Evolutionary conservation across 2,797 vertebrate genomes (phyloP), one percentile per base, ranked within the genome.

Genomic region (Dicrostonyx torquatus): DNA sequence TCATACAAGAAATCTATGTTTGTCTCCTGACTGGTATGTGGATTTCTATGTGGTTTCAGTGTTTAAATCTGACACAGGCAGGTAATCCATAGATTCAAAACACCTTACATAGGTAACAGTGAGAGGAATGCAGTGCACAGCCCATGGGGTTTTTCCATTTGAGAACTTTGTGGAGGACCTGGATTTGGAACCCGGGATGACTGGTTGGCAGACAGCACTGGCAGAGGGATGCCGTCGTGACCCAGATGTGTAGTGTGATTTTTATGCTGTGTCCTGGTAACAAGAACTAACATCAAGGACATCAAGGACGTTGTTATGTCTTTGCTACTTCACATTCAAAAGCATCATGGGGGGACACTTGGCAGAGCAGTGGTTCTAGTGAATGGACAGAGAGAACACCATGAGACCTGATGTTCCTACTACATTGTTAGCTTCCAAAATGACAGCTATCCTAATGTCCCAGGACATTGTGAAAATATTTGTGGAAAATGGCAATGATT

Each of bases 311-410:
- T 58, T 70, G 92, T 45, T 90, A 45, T 64, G 70, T 85, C 78
- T 53, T 37, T 79, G 48, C 68, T 66, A 26, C 55, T 93, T 95
- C 79, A 55, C 89, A 94, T 50, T 93, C 83, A 80, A 87, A 92
- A 85, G 82, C 14, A 43, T 73, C 79, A 80, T 0, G 8, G 84
- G 72, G 78, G 75, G 70, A 91, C 95, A 53, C 68, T 37, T 58
- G 70, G 78, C 72, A 34, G 73, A 93, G 62, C 78, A 87, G 86
- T 45, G 70, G 43, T 89, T 68, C 73, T 62, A 58, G 60, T 91
- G 77, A 89, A 91, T 92, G 87, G 93, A 91, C 64, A 90, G 76
- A 90, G 40, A 13, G 89, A 31, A 48, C 0, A 29, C 60, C 43
- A 48, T 76, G 83, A 86, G 73, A 90, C 34, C 40, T 73, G 26